Evolutionary conservation across 2,113 vertebrate genomes (phyloP).

Genomic region (Daboia siamensis): DNA sequence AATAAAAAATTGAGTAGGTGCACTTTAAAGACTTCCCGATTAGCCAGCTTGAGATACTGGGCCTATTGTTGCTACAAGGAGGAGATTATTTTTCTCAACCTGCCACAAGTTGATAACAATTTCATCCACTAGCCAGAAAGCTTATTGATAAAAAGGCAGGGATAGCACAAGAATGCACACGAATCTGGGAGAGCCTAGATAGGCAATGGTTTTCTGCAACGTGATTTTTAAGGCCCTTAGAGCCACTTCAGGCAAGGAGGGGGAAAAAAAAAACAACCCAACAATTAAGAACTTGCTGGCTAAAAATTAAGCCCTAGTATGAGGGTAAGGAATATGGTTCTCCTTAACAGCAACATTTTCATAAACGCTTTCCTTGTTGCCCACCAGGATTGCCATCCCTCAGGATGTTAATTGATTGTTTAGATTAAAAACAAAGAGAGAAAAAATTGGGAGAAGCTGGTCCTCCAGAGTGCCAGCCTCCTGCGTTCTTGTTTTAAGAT

Average conservation of each 20-base stretch:
- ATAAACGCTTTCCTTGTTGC: background rate
- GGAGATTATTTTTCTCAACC: conserved; percentile 57
- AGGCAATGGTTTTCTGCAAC: conserved; percentile 16
- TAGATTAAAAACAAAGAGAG: background rate
- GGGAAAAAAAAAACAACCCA: background rate
- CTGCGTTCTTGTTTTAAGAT: background rate
- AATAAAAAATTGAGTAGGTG: conserved; percentile 33
- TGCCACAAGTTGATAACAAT: conserved; percentile 61
- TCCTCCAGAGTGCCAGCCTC: background rate
- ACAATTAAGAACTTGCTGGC: background rate
- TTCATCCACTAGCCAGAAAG: conserved; percentile 21
- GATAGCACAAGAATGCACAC: background rate
- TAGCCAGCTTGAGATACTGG: conserved; percentile 54
- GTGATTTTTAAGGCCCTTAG: conserved; percentile 24
- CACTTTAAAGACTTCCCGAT: conserved; percentile 56
- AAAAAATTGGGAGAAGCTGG: background rate
- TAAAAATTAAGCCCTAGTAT: background rate
- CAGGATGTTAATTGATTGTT: background rate
- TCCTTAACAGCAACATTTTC: background rate
- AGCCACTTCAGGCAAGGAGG: background rate
- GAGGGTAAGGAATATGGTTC: background rate
- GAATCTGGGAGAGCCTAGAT: background rate
- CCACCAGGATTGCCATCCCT: background rate
- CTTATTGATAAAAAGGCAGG: conserved; percentile 44
- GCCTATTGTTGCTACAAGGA: conserved; percentile 40